These are phyloP conservation scores for Drosophila ohnishii DNA, from an alignment of 1,140 invertebrate species.

Conservation along the genomic window DNA sequence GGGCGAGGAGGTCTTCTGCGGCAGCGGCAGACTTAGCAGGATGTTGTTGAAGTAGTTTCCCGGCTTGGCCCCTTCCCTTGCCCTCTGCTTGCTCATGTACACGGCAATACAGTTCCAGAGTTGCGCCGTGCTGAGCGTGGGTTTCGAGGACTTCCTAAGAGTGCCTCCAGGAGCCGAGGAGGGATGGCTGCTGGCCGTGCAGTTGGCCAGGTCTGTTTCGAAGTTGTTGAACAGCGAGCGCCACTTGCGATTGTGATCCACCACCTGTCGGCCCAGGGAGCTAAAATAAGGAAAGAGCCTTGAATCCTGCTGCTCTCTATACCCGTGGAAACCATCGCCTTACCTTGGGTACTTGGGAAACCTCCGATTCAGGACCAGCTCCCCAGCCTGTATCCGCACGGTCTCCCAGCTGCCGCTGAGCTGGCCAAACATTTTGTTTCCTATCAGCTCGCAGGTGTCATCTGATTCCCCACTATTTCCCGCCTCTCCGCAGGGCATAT, in stretches of 20 bases:
- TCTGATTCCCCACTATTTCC: slow-evolving; percentile 53
- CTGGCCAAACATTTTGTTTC: slow-evolving; percentile 84
- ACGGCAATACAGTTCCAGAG: slow-evolving; percentile 85
- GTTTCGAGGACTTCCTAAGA: slow-evolving; percentile 43
- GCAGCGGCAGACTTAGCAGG: slow-evolving; percentile 66
- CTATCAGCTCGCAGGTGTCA: slow-evolving; percentile 61
- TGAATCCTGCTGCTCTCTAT: background rate
- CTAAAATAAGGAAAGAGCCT: slow-evolving; percentile 18
- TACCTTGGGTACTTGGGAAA: slow-evolving; percentile 86
- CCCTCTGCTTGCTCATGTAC: slow-evolving; percentile 85
- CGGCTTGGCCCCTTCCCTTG: slow-evolving; percentile 58
- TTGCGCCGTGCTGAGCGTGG: slow-evolving; percentile 55
- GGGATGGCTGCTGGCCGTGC: slow-evolving; percentile 11
- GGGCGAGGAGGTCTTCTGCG: slow-evolving; percentile 51
- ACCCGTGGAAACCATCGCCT: slow-evolving; percentile 46
- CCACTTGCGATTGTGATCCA: slow-evolving; percentile 75
- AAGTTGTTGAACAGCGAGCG: slow-evolving; percentile 75
- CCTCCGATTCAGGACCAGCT: slow-evolving; percentile 87
- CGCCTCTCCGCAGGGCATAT: slow-evolving; percentile 85
- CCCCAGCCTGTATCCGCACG: slow-evolving; percentile 90
- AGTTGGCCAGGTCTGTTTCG: slow-evolving; percentile 70
- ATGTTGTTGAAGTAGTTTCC: slow-evolving; percentile 80
- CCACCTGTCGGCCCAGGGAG: slow-evolving; percentile 58
- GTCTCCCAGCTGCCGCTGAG: slow-evolving; percentile 92
- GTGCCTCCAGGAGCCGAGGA: slow-evolving; percentile 32